These are phyloP conservation scores for Xanthorhoe spadicearia DNA, from an alignment of 2,888 invertebrate genomes.

Conservation along the genomic window DNA sequence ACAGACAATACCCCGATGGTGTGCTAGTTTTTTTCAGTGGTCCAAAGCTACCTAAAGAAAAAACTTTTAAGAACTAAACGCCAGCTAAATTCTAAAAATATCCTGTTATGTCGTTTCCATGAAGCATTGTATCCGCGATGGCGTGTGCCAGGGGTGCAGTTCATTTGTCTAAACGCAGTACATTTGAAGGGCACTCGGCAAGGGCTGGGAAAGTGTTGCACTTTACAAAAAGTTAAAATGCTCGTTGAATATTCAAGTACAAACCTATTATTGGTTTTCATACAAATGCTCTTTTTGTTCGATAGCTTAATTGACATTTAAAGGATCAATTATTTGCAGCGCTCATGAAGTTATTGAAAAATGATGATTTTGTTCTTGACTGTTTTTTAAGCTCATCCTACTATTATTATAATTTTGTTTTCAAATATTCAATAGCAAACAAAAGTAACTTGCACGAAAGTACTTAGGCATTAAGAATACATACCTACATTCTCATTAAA, in stretches of 20 bases:
- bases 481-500: too few species aligned
- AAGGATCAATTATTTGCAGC: constrained; percentile 36
- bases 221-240: constrained; percentile 82
- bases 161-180: constrained; percentile 83
- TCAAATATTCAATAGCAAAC: too few species aligned
- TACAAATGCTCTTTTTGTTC: constrained; percentile 64
- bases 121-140: constrained; percentile 45
- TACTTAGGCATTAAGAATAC: too few species aligned
- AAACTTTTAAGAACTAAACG: not conserved
- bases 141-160: constrained; percentile 79
- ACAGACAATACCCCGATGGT: too few species aligned
- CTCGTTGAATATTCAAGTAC: constrained; percentile 62
- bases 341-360: not conserved
- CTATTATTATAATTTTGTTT: too few species aligned
- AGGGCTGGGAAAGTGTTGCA: constrained; percentile 83
- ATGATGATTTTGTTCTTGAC: too few species aligned
- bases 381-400: too few species aligned
- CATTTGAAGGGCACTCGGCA: constrained; percentile 70
- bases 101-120: constrained; percentile 38
- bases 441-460: too few species aligned
- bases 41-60: not conserved
- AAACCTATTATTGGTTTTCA: constrained; percentile 56
- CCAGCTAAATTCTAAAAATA: too few species aligned
- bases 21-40: too few species aligned
- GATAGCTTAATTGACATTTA: constrained; percentile 54